Conservation (phyloP, 2,888 invertebrate species). For the Cheilosia pagana region DNA sequence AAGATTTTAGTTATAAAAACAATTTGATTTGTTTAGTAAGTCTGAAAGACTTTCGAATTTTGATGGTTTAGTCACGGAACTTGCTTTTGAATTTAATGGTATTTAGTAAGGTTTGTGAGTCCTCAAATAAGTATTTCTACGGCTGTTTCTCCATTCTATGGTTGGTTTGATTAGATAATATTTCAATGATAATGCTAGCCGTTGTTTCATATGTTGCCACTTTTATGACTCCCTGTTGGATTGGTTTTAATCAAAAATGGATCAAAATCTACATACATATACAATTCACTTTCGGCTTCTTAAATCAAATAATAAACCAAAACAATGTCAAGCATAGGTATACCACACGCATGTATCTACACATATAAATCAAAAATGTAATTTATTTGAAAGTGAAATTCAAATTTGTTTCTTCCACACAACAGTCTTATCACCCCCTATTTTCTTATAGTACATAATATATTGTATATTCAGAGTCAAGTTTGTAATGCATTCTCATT, state of each 20-base stretch:
- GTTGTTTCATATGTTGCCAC: conserved; percentile 1
- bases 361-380: conserved; percentile 10
- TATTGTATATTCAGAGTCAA: background rate
- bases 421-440: conserved; percentile 4
- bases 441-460: conserved; percentile 5
- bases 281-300: conserved; percentile 10
- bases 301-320: conserved; percentile 1
- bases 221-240: background rate
- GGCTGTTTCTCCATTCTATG: background rate
- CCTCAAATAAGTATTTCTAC: too few species aligned
- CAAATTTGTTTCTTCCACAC: conserved; percentile 5
- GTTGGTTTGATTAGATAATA: too few species aligned
- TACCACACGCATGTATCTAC: background rate
- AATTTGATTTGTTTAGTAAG: too few species aligned
- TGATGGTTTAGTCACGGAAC: too few species aligned
- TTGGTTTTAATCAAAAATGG: conserved; percentile 7
- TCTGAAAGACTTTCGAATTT: too few species aligned
- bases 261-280: conserved; percentile 8
- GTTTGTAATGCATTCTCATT: background rate
- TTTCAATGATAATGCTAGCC: background rate
- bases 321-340: background rate
- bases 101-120: too few species aligned
- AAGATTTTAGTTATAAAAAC: too few species aligned
- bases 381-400: conserved; percentile 26
- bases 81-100: too few species aligned